Percentiles rank a stretch among this genome's conserved stretches.
These are phyloP conservation scores for Pseudorhombus dupliciocellatus DNA, from an alignment of 2,113 vertebrate species.

Conservation along the genomic window DNA sequence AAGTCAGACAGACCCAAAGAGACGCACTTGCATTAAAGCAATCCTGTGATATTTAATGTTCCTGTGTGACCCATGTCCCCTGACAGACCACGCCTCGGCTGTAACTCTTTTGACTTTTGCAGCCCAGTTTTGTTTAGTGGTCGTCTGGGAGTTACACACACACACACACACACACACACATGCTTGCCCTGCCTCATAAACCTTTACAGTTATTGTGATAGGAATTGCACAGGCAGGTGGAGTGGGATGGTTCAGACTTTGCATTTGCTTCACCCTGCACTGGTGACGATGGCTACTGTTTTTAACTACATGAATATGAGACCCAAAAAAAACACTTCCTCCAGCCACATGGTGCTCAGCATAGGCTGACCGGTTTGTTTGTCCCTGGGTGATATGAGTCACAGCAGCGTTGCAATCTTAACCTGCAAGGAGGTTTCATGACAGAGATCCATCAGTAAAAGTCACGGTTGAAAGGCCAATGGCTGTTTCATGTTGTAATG, in stretches of 20 bases:
- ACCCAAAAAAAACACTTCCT: background rate
- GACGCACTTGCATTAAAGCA: constrained; percentile 25
- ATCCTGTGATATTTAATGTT: constrained; percentile 52
- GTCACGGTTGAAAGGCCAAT: too few relatives aligned
- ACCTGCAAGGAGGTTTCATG: too few relatives aligned
- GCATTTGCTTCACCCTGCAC: background rate
- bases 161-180: constrained; percentile 16
- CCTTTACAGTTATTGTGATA: constrained; percentile 55
- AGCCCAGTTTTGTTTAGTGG: constrained; percentile 47
- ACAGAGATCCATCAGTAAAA: too few relatives aligned
- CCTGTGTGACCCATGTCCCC: constrained; percentile 49
- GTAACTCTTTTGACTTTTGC: constrained; percentile 55
- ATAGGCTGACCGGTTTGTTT: too few relatives aligned
- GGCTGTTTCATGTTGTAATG: too few relatives aligned
- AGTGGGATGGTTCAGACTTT: constrained; percentile 19
- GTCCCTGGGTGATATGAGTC: too few relatives aligned
- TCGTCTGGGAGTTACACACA: constrained; percentile 40
- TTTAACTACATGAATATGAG: background rate
- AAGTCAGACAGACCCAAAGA: constrained; percentile 28
- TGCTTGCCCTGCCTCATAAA: constrained; percentile 37
- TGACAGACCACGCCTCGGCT: constrained; percentile 30
- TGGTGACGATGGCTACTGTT: background rate
- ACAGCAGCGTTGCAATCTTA: too few relatives aligned
- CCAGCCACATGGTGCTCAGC: too few relatives aligned
- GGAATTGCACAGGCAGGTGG: constrained; percentile 42